A percentile compares a stretch with the other conserved stretches of the same genome.
These are phyloP conservation scores for Drosophila peninsularis DNA, from an alignment of 2,888 invertebrate species.

Conservation along the genomic window DNA sequence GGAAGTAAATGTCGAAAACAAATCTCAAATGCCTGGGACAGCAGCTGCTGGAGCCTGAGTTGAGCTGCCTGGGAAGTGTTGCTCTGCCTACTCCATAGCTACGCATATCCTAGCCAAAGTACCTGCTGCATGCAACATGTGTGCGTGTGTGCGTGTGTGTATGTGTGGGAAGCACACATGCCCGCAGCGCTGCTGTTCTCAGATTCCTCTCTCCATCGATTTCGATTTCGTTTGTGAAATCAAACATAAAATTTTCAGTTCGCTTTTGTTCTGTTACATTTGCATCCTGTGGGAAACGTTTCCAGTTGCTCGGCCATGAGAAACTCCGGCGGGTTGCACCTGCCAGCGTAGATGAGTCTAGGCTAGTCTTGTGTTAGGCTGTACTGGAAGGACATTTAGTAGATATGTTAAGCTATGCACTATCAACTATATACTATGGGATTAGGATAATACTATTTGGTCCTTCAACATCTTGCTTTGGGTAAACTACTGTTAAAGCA, in stretches of 20 bases:
- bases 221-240: conserved; percentile 40
- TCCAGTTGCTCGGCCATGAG: conserved; percentile 22
- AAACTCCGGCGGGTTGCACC: conserved; percentile 32
- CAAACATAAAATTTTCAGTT: conserved; percentile 38
- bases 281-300: conserved; percentile 56
- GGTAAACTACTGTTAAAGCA: conserved; percentile 27
- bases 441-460: too few species aligned
- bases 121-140: conserved; percentile 44
- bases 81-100: conserved; percentile 5
- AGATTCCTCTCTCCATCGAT: conserved; percentile 29
- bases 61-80: conserved; percentile 40
- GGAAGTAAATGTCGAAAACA: conserved; percentile 50
- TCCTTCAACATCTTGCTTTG: too few species aligned
- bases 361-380: too few species aligned
- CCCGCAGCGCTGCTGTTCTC: conserved; percentile 13
- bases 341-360: conserved; percentile 13
- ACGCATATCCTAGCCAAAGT: conserved; percentile 37
- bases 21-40: conserved; percentile 35
- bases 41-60: conserved; percentile 34
- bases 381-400: neutral
- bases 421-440: too few species aligned
- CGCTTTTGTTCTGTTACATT: conserved; percentile 52
- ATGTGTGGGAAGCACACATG: conserved; percentile 59
- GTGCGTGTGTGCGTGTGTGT: neutral
- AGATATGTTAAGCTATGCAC: too few species aligned